These are phyloP conservation scores for Capreolus pygargus DNA, from an alignment of 2,113 vertebrate species.

Conservation along the genomic window DNA sequence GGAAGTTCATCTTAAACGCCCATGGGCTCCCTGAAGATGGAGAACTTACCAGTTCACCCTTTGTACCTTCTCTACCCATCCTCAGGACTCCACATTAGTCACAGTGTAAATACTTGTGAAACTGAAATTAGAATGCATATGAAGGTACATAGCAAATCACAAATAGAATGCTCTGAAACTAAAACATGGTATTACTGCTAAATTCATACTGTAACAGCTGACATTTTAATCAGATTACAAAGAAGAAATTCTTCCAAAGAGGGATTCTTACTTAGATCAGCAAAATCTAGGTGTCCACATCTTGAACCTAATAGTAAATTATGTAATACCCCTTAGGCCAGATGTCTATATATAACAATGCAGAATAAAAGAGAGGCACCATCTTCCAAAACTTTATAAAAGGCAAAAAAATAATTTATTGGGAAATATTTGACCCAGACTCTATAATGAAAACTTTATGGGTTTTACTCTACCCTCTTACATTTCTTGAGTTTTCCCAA, in stretches of 20 bases:
- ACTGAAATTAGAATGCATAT: neutral
- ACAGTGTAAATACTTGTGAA: neutral
- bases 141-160: neutral
- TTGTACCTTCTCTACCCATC: neutral
- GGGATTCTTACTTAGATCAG: neutral
- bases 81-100: neutral
- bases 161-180: neutral
- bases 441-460: neutral
- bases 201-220: neutral
- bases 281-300: neutral
- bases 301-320: neutral
- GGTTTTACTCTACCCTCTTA: neutral
- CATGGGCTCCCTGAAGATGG: neutral
- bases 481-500: conserved; percentile 5
- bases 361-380: neutral
- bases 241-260: neutral
- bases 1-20: neutral
- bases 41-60: neutral
- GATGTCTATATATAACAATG: neutral
- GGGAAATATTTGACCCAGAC: neutral
- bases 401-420: conserved; percentile 20
- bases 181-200: neutral
- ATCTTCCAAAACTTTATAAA: conserved; percentile 10
- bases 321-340: neutral
- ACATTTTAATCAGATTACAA: conserved; percentile 33